phyloP scores from a whole-genome alignment of 2,113 vertebrate genomes.

The Carassius gibelio region DNA sequence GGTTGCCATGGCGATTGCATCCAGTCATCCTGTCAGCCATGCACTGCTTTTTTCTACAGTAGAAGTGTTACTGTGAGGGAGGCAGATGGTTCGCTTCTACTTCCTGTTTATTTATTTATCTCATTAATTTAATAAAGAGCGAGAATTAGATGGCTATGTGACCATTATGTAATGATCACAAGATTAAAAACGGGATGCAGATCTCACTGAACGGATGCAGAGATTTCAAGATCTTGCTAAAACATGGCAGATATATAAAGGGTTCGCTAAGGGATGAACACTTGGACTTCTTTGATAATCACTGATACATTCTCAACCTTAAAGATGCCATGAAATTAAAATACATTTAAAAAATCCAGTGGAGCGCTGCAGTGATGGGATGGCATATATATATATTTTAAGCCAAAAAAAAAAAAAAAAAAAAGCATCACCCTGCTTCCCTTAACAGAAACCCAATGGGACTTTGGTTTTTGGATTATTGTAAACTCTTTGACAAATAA shows the following conservation, averaged over 20 bases:
- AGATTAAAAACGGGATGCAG: conserved; percentile 24
- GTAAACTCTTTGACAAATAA: too few relatives aligned
- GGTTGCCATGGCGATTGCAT: conserved; percentile 83
- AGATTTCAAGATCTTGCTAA: background rate
- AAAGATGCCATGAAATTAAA: too few relatives aligned
- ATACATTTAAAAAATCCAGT: too few relatives aligned
- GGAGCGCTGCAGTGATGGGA: too few relatives aligned
- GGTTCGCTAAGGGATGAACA: background rate
- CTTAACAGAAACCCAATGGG: too few relatives aligned
- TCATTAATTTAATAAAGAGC: conserved; percentile 28
- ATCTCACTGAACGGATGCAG: background rate
- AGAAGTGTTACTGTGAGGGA: conserved; percentile 74
- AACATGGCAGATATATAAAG: background rate
- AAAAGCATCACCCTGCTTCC: too few relatives aligned
- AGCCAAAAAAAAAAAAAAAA: too few relatives aligned
- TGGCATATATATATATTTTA: too few relatives aligned
- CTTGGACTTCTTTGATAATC: background rate
- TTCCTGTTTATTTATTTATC: conserved; percentile 42
- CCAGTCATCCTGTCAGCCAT: conserved; percentile 72
- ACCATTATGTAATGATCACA: background rate
- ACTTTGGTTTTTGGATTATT: too few relatives aligned
- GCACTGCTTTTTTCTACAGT: conserved; percentile 83
- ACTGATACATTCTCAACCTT: background rate
- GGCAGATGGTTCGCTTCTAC: conserved; percentile 66
- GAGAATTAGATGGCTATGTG: background rate